Percentiles rank a stretch among this genome's conserved stretches.
Evolutionary conservation across 2,888 invertebrate genomes (phyloP).

Genomic region (Trichogramma evanescens): DNA sequence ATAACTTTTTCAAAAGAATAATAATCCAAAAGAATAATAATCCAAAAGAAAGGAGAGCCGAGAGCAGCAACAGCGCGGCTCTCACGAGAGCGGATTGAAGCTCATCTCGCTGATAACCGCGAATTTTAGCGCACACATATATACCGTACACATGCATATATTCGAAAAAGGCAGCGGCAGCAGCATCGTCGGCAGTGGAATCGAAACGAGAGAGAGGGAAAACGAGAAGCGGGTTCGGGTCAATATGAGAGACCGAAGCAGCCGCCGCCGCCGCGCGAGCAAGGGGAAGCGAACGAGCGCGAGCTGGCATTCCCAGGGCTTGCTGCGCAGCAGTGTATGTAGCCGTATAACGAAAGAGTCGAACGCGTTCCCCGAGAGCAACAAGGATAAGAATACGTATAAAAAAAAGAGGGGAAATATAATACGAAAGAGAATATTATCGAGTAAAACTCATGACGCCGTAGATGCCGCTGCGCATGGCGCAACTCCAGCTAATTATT

Average conservation of each 20-base stretch:
- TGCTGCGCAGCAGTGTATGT: conserved; percentile 8
- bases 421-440: conserved; percentile 18
- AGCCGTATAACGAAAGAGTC: conserved; percentile 35
- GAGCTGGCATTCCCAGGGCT: conserved; percentile 46
- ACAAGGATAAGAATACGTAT: conserved; percentile 13
- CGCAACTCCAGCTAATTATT: too few relatives aligned
- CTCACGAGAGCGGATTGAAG: not conserved
- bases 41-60: not conserved
- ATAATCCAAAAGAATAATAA: conserved; percentile 8
- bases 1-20: conserved; percentile 6
- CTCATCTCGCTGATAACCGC: conserved; percentile 22
- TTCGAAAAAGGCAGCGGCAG: not conserved
- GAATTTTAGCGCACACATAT: conserved; percentile 8
- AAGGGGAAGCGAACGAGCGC: conserved; percentile 24
- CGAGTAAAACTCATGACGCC: conserved; percentile 5
- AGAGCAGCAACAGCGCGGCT: not conserved
- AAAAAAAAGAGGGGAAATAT: conserved; percentile 7
- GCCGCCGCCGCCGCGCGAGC: conserved; percentile 9
- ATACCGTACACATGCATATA: not conserved
- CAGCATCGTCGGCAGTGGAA: conserved; percentile 24
- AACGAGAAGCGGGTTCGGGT: conserved; percentile 45
- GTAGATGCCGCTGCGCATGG: too few relatives aligned
- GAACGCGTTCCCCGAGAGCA: conserved; percentile 28
- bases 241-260: conserved; percentile 42
- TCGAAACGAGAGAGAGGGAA: conserved; percentile 29